Evolutionary conservation across 2,888 invertebrate genomes (phyloP).

Genomic region (Eristalinus aeneus): DNA sequence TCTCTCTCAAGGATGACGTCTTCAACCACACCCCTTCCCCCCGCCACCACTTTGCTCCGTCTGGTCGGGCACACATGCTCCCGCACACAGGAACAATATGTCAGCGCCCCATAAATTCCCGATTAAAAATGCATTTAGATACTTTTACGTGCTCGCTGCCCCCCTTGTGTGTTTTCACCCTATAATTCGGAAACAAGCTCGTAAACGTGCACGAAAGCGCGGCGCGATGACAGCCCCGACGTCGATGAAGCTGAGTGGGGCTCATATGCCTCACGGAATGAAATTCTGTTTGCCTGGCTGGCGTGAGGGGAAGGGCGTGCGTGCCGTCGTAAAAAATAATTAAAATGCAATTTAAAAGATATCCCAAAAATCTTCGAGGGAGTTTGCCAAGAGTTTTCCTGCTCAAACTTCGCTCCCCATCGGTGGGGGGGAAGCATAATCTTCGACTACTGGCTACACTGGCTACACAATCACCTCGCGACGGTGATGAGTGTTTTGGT

Average conservation of each 20-base stretch:
- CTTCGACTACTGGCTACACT: too few relatives aligned
- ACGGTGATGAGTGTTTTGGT: too few relatives aligned
- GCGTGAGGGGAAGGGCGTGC: background rate
- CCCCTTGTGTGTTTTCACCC: conserved; percentile 50
- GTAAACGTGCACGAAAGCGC: conserved; percentile 51
- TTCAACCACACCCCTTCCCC: background rate
- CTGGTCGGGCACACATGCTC: conserved; percentile 15
- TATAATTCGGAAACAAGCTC: conserved; percentile 67
- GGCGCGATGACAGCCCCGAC: conserved; percentile 31
- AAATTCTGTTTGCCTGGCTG: background rate
- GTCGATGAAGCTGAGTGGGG: conserved; percentile 44
- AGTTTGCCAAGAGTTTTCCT: conserved; percentile 1
- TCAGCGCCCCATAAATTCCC: conserved; percentile 66
- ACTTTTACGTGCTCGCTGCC: conserved; percentile 35
- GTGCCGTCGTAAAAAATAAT: conserved; percentile 60
- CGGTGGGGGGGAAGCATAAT: background rate
- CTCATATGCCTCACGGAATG: too few relatives aligned
- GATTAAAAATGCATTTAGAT: conserved; percentile 72
- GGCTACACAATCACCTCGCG: too few relatives aligned
- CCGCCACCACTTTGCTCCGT: background rate
- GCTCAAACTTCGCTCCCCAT: background rate
- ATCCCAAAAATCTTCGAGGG: conserved; percentile 28
- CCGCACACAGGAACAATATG: conserved; percentile 39
- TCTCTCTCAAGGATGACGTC: conserved; percentile 23
- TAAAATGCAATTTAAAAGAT: conserved; percentile 63